phyloP scores from a whole-genome alignment of 2,797 vertebrate genomes.

The Heterohyrax brucei region DNA sequence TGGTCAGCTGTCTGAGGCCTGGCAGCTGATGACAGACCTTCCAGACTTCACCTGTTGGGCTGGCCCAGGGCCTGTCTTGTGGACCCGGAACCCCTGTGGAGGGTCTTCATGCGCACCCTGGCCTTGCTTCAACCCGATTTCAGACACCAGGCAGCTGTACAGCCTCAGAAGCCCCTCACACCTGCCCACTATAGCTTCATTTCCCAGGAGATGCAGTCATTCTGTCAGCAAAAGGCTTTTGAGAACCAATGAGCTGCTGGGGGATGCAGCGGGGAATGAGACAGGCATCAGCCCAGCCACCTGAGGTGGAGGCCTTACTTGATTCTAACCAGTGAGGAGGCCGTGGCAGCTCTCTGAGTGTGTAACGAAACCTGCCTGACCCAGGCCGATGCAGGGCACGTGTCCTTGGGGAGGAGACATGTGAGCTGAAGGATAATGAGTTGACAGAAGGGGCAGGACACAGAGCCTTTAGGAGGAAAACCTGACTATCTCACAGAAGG shows the following conservation, averaged over 20 bases:
- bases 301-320: neutral
- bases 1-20: rapidly evolving
- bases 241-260: neutral
- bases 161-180: neutral
- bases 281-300: rapidly evolving
- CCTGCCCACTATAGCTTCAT: neutral
- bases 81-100: neutral
- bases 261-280: neutral
- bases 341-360: neutral
- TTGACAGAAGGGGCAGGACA: neutral
- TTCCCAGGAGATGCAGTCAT: neutral
- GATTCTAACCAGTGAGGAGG: neutral
- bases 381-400: neutral
- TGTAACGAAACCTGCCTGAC: neutral
- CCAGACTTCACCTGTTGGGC: slow-evolving; percentile 21
- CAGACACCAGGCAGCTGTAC: neutral
- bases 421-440: neutral
- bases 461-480: neutral
- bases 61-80: neutral
- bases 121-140: neutral
- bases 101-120: neutral
- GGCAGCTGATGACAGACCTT: neutral
- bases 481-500: neutral
- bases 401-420: neutral
- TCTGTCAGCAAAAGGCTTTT: neutral